Base-by-base conservation (phyloP, 2,888 invertebrate genomes). In the Limnephilus rhombicus region DNA sequence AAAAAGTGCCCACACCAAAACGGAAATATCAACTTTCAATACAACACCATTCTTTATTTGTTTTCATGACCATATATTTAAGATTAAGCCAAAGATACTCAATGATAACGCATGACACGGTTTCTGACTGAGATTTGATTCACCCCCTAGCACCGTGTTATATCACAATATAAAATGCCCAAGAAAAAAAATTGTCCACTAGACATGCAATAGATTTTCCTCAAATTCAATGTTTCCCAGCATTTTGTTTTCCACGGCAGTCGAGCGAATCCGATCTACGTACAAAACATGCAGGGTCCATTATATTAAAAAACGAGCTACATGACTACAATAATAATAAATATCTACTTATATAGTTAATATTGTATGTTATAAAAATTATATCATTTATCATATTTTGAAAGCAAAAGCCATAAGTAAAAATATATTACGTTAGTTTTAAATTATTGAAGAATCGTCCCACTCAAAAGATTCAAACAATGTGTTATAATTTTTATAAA, bases 141-240 rank as follows among this genome's bases (percentile, higher is more conserved):
- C 96, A 96, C 96, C 95, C 96, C 96, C 95, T 95, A 95, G 96
- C 96, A 96, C 96, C 95, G 96, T 96, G 96, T 96, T 96, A 45
- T 80, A 90, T 93, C 92, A 93, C 93, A 90, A 53, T 37, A 49
- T 18, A 53, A 85, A 85, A 89, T 49, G 49, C 31, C 53, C 31
- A 87, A 87, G 87, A 49, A n/a, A 87, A 49, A 15, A 68, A 87
- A 68, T n/a, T n/a, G 87, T 87, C 87, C 53, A 31, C 53, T 87
- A 87, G 87, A 87, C 15, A 68, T 53, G 87, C 87, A 31, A 34
- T 49, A 87, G 83, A 37, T 83, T 37, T 37, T 18, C 83, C 68
- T 68, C 68, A 68, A 68, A 68, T 68, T 68, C 68, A 68, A 68
- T 68, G 24, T 68, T 68, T 68, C 68, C 24, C 68, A 68, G 24